A percentile compares a stretch with the other conserved stretches of the same genome.
Conservation (phyloP, 2,888 invertebrate species). For the Corythucha ciliata region DNA sequence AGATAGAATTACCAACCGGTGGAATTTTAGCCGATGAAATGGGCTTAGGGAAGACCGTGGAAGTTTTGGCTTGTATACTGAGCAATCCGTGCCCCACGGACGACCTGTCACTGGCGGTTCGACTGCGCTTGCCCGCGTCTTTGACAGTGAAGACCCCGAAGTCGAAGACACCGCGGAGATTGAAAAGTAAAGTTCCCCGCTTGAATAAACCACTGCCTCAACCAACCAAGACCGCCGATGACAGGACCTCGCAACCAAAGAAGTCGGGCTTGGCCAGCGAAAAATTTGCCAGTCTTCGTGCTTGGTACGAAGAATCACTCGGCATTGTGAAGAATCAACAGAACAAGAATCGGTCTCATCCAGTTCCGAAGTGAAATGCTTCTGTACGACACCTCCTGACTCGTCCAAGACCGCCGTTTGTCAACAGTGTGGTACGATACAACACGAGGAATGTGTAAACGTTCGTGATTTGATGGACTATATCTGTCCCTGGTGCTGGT, state of each 20-base stretch:
- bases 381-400: constrained; percentile 41
- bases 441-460: constrained; percentile 56
- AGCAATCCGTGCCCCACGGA: constrained; percentile 42
- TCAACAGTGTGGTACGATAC: constrained; percentile 48
- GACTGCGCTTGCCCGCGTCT: background rate
- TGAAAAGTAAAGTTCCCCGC: background rate
- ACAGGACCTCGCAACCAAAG: background rate
- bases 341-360: no score
- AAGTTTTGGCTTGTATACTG: constrained; percentile 58
- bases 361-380: no score
- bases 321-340: constrained; percentile 20
- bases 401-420: constrained; percentile 43
- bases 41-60: constrained; percentile 74
- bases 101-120: background rate
- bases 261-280: constrained; percentile 19
- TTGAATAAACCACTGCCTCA: background rate
- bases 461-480: constrained; percentile 44
- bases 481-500: constrained; percentile 59
- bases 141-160: background rate
- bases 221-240: constrained; percentile 13
- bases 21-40: constrained; percentile 73
- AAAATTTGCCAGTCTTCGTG: constrained; percentile 21
- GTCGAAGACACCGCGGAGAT: background rate
- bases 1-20: constrained; percentile 45
- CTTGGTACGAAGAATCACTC: constrained; percentile 14